phyloP scores from a whole-genome alignment of 2,797 vertebrate species.

The Glyptemys insculpta region DNA sequence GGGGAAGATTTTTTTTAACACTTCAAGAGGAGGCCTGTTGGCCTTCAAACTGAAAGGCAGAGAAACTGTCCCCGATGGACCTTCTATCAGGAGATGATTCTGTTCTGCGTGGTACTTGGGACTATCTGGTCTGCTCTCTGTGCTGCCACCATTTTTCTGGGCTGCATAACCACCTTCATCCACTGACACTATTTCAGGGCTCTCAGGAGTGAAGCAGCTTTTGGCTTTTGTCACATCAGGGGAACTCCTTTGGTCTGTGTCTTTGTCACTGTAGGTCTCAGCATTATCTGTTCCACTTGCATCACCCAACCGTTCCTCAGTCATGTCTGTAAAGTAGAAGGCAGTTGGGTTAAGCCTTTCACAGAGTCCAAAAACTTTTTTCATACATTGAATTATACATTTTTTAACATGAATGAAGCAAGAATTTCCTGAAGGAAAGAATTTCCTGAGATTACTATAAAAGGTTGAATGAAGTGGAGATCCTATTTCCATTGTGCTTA shows the following conservation, averaged over 20 bases:
- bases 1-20: constrained; percentile 97
- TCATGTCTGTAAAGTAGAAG: constrained; percentile 83
- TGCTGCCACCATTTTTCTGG: constrained; percentile 83
- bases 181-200: constrained; percentile 88
- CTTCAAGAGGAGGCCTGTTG: constrained; percentile 94
- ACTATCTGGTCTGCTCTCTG: constrained; percentile 85
- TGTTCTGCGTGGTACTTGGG: constrained; percentile 89
- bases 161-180: constrained; percentile 86
- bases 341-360: constrained; percentile 54
- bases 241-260: constrained; percentile 90
- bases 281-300: constrained; percentile 85
- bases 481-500: not conserved
- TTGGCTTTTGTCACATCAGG: constrained; percentile 91
- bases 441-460: not conserved
- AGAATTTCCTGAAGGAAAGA: not conserved
- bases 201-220: constrained; percentile 90
- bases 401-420: not conserved
- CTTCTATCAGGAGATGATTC: constrained; percentile 90
- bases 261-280: constrained; percentile 92
- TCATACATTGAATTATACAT: not conserved
- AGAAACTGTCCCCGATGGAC: constrained; percentile 90
- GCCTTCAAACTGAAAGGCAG: constrained; percentile 93
- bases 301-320: constrained; percentile 89
- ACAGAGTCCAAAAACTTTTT: not conserved
- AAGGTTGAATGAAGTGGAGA: not conserved